Evolutionary conservation across 2,888 invertebrate genomes (phyloP).

Genomic region (Plebejus argus): DNA sequence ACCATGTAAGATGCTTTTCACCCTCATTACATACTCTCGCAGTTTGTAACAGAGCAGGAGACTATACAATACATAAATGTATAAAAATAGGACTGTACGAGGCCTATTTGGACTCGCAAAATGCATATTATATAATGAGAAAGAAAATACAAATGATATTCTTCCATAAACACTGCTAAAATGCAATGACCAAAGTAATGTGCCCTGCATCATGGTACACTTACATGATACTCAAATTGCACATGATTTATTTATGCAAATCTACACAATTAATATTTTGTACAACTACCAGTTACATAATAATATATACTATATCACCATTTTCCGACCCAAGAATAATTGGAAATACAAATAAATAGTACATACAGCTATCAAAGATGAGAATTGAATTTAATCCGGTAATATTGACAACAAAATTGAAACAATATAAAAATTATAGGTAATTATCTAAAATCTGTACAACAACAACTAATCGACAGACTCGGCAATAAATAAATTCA

Average conservation of each 20-base stretch:
- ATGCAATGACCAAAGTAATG: constrained; percentile 73
- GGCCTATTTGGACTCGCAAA: constrained; percentile 67
- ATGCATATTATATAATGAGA: constrained; percentile 72
- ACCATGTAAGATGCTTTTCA: constrained; percentile 69
- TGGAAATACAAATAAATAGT: constrained; percentile 60
- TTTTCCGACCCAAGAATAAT: constrained; percentile 67
- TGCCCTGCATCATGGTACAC: constrained; percentile 59
- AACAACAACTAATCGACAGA: constrained; percentile 69
- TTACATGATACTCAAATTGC: constrained; percentile 68
- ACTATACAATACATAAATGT: constrained; percentile 78
- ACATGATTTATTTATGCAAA: constrained; percentile 76
- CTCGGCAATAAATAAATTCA: constrained; percentile 76
- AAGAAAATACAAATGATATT: constrained; percentile 72
- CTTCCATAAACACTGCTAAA: constrained; percentile 70
- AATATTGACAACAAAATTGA: constrained; percentile 67
- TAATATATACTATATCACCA: constrained; percentile 55
- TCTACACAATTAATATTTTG: constrained; percentile 72
- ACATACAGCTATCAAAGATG: constrained; percentile 46
- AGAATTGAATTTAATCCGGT: constrained; percentile 57
- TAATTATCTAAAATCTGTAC: constrained; percentile 70
- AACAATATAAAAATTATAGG: constrained; percentile 68
- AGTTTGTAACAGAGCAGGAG: constrained; percentile 76
- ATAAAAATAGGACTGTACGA: constrained; percentile 80
- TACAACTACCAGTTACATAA: constrained; percentile 58
- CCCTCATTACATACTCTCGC: constrained; percentile 69